Evolutionary conservation across 2,797 vertebrate genomes (phyloP).

Genomic region (Manis crassicaudata): DNA sequence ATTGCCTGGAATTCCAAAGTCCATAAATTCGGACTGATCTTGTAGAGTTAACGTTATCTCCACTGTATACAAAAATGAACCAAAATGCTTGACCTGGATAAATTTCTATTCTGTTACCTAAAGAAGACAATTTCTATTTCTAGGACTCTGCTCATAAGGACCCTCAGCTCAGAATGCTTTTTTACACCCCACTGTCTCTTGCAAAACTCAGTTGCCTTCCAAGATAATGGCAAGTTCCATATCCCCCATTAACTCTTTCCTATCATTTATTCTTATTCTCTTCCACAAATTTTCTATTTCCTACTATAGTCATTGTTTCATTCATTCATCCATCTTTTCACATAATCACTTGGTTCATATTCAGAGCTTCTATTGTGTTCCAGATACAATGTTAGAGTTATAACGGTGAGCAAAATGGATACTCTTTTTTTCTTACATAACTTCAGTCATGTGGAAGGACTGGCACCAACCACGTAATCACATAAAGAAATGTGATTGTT

Average conservation of each 20-base stretch:
- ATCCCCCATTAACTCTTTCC: background rate
- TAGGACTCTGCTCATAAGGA: background rate
- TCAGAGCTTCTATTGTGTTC: background rate
- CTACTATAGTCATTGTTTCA: background rate
- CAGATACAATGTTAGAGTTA: background rate
- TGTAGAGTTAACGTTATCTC: background rate
- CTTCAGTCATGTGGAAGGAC: background rate
- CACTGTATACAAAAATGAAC: background rate
- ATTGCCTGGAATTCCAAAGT: background rate
- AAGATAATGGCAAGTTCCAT: background rate
- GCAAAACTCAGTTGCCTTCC: background rate
- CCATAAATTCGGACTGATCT: background rate
- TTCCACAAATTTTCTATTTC: background rate
- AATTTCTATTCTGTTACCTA: background rate
- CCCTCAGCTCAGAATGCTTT: background rate
- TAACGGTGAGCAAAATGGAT: background rate
- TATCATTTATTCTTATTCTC: background rate
- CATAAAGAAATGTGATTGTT: background rate
- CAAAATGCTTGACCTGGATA: background rate
- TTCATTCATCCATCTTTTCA: background rate
- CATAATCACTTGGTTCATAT: background rate
- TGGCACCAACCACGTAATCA: background rate
- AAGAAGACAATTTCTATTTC: background rate
- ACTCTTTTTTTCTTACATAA: background rate
- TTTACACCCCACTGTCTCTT: background rate